Base-by-base conservation (phyloP, 2,113 vertebrate species). In the Osmerus eperlanus region DNA sequence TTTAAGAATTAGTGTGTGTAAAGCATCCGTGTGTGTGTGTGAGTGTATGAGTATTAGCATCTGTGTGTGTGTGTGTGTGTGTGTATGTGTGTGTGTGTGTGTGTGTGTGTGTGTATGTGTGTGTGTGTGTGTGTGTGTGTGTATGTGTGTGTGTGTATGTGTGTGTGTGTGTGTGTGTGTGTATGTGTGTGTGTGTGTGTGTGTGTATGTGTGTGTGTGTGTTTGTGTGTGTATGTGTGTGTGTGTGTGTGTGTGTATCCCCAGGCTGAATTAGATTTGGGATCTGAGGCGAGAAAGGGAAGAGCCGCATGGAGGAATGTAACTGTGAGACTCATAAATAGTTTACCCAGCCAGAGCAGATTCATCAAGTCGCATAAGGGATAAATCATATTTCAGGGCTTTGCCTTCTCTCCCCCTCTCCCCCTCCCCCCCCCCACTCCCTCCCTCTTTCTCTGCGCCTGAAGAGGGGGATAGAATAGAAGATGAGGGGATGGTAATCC, bases 321-420 rank as follows among this genome's bases (percentile, higher is more conserved):
- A 82, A 89, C 88, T 87, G 81, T 85, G 90, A 88, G 86, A 86
- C 90, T 92, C 91, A 93, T 92, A 92, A 92, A 93, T 93, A 92
- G 90, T 92, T 93, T 91, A 92, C 87, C 86, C 89, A 90, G 83
- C 90, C 86, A 87, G 88, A 87, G 89, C 89, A 92, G 90, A 93
- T 93, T 93, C 90, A 92, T 93, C 91, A 92, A 91, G 87, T 89
- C 84, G 89, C 75, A 73, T 89, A 80, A 91, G 87, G 88, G 88
- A 92, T 92, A 89, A 92, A 93, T 91, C 86, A 86, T 88, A 88
- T 85, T 84, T 88, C 77, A 41, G 36, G 6, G 70, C 73, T 41
- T 0, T 41, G 36, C 36, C 36, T 75, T 75, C 9, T 21, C 73
- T 76, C 72, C 59, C 63, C 78, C 65, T 73, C 67, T 78, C 29